phyloP scores from a whole-genome alignment of 2,113 vertebrate species.

The Phylloscopus whistleri region DNA sequence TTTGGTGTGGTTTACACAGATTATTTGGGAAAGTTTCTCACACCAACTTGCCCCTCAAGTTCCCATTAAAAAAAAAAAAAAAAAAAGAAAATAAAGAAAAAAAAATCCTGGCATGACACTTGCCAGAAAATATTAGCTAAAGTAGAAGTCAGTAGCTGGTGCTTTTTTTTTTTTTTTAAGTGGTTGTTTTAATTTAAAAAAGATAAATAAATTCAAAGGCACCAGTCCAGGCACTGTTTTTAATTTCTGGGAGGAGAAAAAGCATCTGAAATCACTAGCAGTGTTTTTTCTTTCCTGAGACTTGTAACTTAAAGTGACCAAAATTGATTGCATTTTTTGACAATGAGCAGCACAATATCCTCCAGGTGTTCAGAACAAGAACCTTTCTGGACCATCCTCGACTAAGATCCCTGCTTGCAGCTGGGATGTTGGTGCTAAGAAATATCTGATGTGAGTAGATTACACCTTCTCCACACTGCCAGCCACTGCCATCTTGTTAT shows the following conservation, averaged over 20 bases:
- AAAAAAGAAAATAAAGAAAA: not conserved
- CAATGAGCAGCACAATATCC: not conserved
- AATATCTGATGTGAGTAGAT: not conserved
- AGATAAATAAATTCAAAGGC: slow-evolving; percentile 39
- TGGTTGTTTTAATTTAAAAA: slow-evolving; percentile 52
- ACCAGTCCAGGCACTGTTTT: slow-evolving; percentile 30
- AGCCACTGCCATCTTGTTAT: not conserved
- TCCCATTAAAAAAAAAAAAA: not conserved
- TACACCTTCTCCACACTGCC: not conserved
- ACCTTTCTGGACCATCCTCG: not conserved
- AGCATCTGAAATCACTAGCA: slow-evolving; percentile 22
- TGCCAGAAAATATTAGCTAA: slow-evolving; percentile 15
- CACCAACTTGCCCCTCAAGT: slow-evolving; percentile 27
- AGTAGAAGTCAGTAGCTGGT: slow-evolving; percentile 31
- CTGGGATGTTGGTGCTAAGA: not conserved
- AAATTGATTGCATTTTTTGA: slow-evolving; percentile 12
- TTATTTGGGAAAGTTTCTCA: slow-evolving; percentile 59
- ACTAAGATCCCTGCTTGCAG: not conserved
- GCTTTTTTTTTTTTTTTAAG: not conserved
- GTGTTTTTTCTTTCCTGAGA: not conserved
- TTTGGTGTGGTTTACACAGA: slow-evolving; percentile 54
- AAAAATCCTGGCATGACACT: not conserved
- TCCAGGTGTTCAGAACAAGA: not conserved
- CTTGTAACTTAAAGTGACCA: slow-evolving; percentile 8
- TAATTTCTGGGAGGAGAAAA: slow-evolving; percentile 49